phyloP scores from a whole-genome alignment of 2,888 invertebrate genomes.

The Alcis repandata region DNA sequence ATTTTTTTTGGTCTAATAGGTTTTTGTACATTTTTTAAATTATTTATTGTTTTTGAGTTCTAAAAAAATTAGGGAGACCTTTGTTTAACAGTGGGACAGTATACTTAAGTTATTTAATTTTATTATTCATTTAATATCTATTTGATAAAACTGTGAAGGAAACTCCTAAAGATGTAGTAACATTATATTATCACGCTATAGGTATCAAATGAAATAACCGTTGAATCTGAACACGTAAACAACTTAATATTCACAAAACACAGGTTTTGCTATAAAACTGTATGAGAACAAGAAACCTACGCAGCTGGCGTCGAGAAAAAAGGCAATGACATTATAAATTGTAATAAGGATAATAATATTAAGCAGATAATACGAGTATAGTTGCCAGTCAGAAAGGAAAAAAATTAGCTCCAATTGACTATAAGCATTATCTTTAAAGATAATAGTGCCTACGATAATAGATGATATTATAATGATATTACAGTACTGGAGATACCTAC shows the following conservation, averaged over 20 bases:
- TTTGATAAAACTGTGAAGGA: slow-evolving; percentile 8
- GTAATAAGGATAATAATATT: slow-evolving; percentile 23
- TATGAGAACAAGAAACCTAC: slow-evolving; percentile 25
- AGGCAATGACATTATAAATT: slow-evolving; percentile 32
- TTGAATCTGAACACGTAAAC: slow-evolving; percentile 37
- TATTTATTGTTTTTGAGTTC: too few species aligned
- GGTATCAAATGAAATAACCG: slow-evolving; percentile 38
- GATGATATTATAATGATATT: slow-evolving; percentile 8
- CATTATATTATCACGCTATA: slow-evolving; percentile 30
- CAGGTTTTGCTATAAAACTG: slow-evolving; percentile 29
- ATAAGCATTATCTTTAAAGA: slow-evolving; percentile 26
- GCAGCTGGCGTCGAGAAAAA: slow-evolving; percentile 27
- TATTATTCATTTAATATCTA: too few species aligned
- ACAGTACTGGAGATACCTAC: slow-evolving; percentile 3
- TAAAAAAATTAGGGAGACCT: too few species aligned
- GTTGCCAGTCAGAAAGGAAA: slow-evolving; percentile 12
- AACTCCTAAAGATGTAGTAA: slow-evolving; percentile 23
- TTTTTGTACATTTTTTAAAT: too few species aligned
- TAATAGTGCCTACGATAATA: slow-evolving; percentile 23
- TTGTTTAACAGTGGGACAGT: too few species aligned
- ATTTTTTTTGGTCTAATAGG: too few species aligned
- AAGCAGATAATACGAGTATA: not conserved
- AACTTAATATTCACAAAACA: slow-evolving; percentile 32
- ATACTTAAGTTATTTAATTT: too few species aligned
- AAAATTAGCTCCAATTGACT: slow-evolving; percentile 31